Evolutionary conservation across 2,888 invertebrate species (phyloP), one percentile per base, ranked within the genome.

Genomic region (Pyrrhia umbra): DNA sequence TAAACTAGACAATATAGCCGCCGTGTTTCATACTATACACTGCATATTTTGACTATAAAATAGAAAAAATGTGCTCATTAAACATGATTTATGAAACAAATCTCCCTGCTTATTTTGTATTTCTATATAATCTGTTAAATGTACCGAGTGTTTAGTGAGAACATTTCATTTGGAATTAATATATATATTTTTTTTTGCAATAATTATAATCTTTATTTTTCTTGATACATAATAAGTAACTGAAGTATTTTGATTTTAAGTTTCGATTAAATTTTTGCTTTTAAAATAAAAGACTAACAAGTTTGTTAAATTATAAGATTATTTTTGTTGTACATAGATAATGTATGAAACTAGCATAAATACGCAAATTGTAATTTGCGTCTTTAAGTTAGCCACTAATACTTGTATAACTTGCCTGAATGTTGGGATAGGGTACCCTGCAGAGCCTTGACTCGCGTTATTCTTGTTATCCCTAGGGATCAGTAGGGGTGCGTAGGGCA

Each of bases 401-500:
- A 51, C 66, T 79, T 65, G 72, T 85, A 78, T 79, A 88, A 91
- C 93, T 96, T 97, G 97, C 98, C 98, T 98, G 98, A 98, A 98
- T 98, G 98, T 98, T 98, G 98, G 98, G 98, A 98, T 98, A 98
- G 98, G 98, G 98, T 98, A 98, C 97, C 97, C 97, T 97, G 97
- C 92, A 92, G 92, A 94, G 94, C 93, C 94, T 91, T 91, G 87
- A 93, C 94, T 87, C 91, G 91, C 91, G 89, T 73, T 64, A 58
- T 43, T 70, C 65, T 69, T 75, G 62, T 57, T 27, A 71, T 60
- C 58, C 62, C 30, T 70, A 78, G 77, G 81, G 76, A 84, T 81
- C 57, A 79, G 82, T 89, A 88, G 89, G 88, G 86, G 81, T 80
- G 34, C 74, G 77, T 73, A 86, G 86, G 84, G 77, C 61, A 65